phyloP scores from a whole-genome alignment of 2,797 vertebrate species.

The Alfaro cultratus region DNA sequence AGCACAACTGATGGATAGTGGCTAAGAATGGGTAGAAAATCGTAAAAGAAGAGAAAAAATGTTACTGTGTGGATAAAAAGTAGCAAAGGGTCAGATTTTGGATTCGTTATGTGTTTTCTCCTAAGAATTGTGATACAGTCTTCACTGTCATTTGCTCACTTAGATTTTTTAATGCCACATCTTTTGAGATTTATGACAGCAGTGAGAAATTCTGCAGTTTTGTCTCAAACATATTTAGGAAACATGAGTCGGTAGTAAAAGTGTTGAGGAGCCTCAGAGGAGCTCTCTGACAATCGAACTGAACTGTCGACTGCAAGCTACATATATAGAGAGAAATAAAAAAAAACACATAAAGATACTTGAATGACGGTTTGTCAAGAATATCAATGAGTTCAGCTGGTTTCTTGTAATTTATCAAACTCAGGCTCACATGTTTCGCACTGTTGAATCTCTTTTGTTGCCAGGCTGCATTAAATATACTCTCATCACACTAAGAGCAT shows the following conservation, averaged over 20 bases:
- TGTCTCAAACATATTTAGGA: conserved; percentile 14
- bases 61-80: not conserved
- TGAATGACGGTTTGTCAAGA: conserved; percentile 50
- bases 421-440: conserved; percentile 27
- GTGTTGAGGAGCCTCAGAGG: conserved; percentile 20
- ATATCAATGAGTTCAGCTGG: conserved; percentile 43
- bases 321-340: not conserved
- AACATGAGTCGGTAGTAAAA: conserved; percentile 29
- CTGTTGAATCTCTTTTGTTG: not conserved
- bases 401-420: conserved; percentile 49
- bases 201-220: not conserved
- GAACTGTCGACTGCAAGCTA: conserved; percentile 9
- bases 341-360: conserved; percentile 30
- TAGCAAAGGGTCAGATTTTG: not conserved
- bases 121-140: not conserved
- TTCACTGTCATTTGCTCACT: not conserved
- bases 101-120: not conserved
- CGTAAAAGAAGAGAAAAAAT: not conserved
- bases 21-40: not conserved
- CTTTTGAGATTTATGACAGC: not conserved
- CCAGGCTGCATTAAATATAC: not conserved
- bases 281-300: conserved; percentile 4
- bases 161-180: not conserved
- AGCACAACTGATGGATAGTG: not conserved
- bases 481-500: conserved; percentile 27